Evolutionary conservation across 2,797 vertebrate genomes (phyloP).

Genomic region (Diceros bicornis): DNA sequence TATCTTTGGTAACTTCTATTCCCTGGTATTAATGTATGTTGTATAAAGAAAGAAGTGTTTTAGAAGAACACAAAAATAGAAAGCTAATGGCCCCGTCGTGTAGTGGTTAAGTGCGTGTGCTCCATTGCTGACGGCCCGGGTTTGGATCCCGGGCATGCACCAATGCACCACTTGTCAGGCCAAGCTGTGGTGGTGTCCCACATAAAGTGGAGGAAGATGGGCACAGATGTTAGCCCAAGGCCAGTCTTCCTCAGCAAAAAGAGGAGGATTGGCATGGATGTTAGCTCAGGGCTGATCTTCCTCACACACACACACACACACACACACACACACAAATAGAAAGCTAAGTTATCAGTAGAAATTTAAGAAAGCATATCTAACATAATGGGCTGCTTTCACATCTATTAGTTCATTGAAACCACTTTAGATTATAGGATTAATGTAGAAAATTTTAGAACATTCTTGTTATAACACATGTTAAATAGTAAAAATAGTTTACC

Average conservation of each 20-base stretch:
- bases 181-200: too few relatives aligned
- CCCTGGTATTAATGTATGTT: background rate
- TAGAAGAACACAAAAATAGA: background rate
- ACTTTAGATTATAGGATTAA: conserved; percentile 16
- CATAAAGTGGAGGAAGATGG: too few relatives aligned
- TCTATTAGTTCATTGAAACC: conserved; percentile 19
- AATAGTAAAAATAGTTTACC: conserved; percentile 85
- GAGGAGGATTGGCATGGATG: too few relatives aligned
- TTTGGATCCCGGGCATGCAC: too few relatives aligned
- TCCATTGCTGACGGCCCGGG: too few relatives aligned
- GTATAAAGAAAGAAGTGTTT: background rate
- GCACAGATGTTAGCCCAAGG: too few relatives aligned
- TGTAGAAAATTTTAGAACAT: background rate
- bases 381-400: conserved; percentile 17
- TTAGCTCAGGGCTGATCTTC: too few relatives aligned
- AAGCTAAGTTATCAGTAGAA: background rate
- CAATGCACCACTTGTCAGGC: too few relatives aligned
- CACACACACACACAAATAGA: background rate
- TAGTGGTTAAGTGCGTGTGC: too few relatives aligned
- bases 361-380: background rate
- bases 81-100: background rate
- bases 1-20: conserved; percentile 28
- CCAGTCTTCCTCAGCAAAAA: too few relatives aligned
- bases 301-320: too few relatives aligned
- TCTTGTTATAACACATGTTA: background rate